Conservation (phyloP, 1,140 invertebrate genomes). For the Drosophila serrata region DNA sequence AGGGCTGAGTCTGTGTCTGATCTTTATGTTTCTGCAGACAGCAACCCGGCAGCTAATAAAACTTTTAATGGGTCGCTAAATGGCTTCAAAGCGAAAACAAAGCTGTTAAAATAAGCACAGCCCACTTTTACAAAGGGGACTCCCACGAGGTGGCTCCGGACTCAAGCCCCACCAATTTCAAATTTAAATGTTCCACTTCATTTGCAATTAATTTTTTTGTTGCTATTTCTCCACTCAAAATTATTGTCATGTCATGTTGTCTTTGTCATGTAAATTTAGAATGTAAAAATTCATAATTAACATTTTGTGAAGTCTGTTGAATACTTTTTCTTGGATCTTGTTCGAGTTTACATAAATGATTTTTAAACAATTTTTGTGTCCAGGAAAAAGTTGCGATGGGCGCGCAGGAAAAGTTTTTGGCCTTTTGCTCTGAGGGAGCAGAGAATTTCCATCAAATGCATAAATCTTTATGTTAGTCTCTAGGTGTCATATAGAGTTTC, state of each 20-base stretch:
- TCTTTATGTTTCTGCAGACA: slow-evolving; percentile 16
- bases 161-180: slow-evolving; percentile 47
- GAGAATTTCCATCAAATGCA: slow-evolving; percentile 48
- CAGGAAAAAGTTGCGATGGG: slow-evolving; percentile 24
- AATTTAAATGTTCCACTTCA: slow-evolving; percentile 59
- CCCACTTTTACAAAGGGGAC: neutral
- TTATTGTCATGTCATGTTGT: slow-evolving; percentile 7
- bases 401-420: slow-evolving; percentile 34
- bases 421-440: slow-evolving; percentile 36
- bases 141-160: slow-evolving; percentile 2
- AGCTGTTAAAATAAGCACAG: slow-evolving; percentile 30
- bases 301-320: slow-evolving; percentile 29
- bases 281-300: slow-evolving; percentile 31
- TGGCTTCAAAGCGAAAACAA: slow-evolving; percentile 40
- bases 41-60: slow-evolving; percentile 34
- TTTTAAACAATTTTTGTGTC: slow-evolving; percentile 32
- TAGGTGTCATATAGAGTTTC: neutral
- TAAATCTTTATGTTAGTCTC: slow-evolving; percentile 35
- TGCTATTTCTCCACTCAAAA: neutral
- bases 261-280: slow-evolving; percentile 65
- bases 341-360: slow-evolving; percentile 63
- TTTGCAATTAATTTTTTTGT: slow-evolving; percentile 53
- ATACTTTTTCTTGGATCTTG: slow-evolving; percentile 9
- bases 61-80: slow-evolving; percentile 66
- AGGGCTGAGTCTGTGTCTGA: slow-evolving; percentile 41